Conservation (phyloP, 2,797 vertebrate species). For the Gastrophryne carolinensis region DNA sequence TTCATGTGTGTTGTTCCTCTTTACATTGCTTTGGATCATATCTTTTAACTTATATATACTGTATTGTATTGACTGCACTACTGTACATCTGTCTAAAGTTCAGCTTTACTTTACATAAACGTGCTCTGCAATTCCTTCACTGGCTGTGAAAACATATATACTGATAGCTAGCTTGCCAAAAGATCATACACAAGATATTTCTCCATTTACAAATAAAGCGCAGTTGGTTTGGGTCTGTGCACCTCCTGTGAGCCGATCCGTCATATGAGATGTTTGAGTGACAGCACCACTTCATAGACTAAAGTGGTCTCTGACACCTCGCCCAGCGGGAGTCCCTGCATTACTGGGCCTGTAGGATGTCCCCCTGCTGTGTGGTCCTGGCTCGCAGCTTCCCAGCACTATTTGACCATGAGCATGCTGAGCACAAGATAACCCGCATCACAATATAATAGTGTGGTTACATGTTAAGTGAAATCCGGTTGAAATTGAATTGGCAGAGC, state of each 20-base stretch:
- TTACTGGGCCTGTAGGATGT: slow-evolving; percentile 67
- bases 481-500: slow-evolving; percentile 79
- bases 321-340: slow-evolving; percentile 70
- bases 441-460: slow-evolving; percentile 71
- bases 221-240: slow-evolving; percentile 50
- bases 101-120: too few relatives aligned
- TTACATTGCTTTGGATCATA: too few relatives aligned
- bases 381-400: slow-evolving; percentile 56
- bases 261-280: slow-evolving; percentile 66
- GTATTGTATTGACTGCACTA: too few relatives aligned
- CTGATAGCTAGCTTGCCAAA: neutral
- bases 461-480: slow-evolving; percentile 64
- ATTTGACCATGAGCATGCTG: slow-evolving; percentile 71
- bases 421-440: slow-evolving; percentile 68
- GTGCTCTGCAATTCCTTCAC: neutral
- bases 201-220: slow-evolving; percentile 52
- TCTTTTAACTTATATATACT: too few relatives aligned
- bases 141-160: neutral
- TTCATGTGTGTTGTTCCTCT: too few relatives aligned
- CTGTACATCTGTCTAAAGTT: too few relatives aligned
- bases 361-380: slow-evolving; percentile 68
- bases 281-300: slow-evolving; percentile 66
- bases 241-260: slow-evolving; percentile 60
- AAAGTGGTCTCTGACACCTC: slow-evolving; percentile 74
- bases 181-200: slow-evolving; percentile 26